Conservation (phyloP, 2,797 vertebrate species). For the Serranus cabrilla region DNA sequence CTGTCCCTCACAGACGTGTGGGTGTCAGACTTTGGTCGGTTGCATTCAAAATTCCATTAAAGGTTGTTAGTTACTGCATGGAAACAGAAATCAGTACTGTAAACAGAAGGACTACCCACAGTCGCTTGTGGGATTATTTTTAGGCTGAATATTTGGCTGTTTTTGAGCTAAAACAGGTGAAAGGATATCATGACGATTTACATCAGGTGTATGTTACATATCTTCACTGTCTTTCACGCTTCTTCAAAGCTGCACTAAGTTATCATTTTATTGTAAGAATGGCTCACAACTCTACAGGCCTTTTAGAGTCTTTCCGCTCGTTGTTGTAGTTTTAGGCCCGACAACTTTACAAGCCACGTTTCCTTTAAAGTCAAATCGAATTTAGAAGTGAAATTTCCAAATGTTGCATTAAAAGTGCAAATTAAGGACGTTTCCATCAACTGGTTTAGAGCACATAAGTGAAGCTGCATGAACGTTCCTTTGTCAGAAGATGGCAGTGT, state of each 20-base stretch:
- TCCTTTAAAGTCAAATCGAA: no score
- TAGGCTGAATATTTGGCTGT: not conserved
- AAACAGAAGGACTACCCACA: constrained; percentile 8
- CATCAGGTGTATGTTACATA: not conserved
- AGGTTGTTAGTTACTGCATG: constrained; percentile 30
- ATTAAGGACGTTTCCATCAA: no score
- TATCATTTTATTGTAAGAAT: not conserved
- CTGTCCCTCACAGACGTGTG: constrained; percentile 54
- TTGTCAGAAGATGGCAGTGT: no score
- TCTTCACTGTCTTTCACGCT: not conserved
- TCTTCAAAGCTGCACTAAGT: not conserved
- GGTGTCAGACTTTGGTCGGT: constrained; percentile 46
- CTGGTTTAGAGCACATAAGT: no score
- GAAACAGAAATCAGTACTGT: constrained; percentile 20
- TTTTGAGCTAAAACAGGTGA: not conserved
- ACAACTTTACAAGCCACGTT: not conserved
- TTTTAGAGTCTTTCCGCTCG: not conserved
- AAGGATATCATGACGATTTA: not conserved
- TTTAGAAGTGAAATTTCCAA: no score
- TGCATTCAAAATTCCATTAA: constrained; percentile 48
- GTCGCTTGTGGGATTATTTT: not conserved
- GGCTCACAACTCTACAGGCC: not conserved
- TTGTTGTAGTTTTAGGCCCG: not conserved
- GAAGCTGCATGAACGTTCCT: no score
- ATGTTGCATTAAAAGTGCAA: no score